Conservation (phyloP, 2,888 invertebrate genomes). For the Polietes domitor region DNA sequence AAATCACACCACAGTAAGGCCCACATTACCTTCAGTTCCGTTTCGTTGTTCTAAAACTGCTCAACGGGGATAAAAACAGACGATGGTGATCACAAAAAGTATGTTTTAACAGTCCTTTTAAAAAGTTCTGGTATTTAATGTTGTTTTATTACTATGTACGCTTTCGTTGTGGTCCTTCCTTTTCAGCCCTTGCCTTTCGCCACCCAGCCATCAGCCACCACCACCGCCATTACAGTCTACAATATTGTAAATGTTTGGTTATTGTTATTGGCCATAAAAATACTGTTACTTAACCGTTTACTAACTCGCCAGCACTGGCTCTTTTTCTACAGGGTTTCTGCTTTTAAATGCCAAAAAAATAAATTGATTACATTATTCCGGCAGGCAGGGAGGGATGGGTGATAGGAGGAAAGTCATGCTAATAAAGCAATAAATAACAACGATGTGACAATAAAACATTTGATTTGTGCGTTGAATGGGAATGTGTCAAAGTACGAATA, state of each 20-base stretch:
- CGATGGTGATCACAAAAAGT: background rate
- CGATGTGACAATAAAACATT: constrained; percentile 1
- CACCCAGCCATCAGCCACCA: too few species aligned
- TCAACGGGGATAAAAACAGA: background rate
- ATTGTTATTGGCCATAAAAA: constrained; percentile 48
- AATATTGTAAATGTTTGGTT: constrained; percentile 25
- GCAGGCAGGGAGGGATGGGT: background rate
- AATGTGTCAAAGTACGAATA: background rate
- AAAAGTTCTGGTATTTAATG: constrained; percentile 33
- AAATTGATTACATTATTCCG: constrained; percentile 18
- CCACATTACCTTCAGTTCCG: background rate
- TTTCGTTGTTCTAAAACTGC: background rate
- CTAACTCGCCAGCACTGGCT: background rate
- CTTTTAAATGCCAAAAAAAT: constrained; percentile 20
- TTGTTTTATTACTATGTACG: constrained; percentile 32
- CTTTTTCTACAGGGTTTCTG: constrained; percentile 9
- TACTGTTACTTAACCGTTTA: constrained; percentile 40
- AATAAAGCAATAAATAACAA: constrained; percentile 45
- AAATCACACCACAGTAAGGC: background rate
- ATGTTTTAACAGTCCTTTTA: constrained; percentile 22
- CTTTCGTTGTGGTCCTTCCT: background rate
- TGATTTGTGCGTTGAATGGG: background rate
- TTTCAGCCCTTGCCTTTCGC: background rate
- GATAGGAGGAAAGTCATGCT: background rate
- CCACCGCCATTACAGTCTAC: background rate